phyloP scores from a whole-genome alignment of 1,140 invertebrate species.

The Drosophila albomicans region DNA sequence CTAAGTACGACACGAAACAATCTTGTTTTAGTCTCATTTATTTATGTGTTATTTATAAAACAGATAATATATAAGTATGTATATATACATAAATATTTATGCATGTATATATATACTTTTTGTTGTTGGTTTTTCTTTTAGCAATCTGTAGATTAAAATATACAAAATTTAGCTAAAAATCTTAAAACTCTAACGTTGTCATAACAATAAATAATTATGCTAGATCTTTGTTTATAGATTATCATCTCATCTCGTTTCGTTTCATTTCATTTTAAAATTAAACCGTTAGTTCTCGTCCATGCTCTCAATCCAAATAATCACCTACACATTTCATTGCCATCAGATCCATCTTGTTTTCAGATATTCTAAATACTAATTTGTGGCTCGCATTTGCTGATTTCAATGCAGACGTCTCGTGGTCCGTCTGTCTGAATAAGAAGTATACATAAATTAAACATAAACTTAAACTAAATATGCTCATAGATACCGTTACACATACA shows the following conservation, averaged over 20 bases:
- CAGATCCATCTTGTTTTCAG: background rate
- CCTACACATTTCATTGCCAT: conserved; percentile 14
- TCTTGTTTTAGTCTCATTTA: conserved; percentile 50
- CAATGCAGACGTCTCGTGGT: conserved; percentile 30
- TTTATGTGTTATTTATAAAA: conserved; percentile 74
- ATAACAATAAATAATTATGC: conserved; percentile 81
- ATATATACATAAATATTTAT: conserved; percentile 34
- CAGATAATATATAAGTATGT: conserved; percentile 73
- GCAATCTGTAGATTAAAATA: conserved; percentile 80
- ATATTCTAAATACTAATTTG: conserved; percentile 44
- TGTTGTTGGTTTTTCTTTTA: conserved; percentile 31
- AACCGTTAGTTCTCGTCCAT: conserved; percentile 1
- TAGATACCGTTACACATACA: conserved; percentile 3
- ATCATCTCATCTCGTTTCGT: conserved; percentile 12
- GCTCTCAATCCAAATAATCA: conserved; percentile 26
- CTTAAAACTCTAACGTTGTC: conserved; percentile 74
- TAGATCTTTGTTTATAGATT: conserved; percentile 52
- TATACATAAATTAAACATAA: conserved; percentile 50
- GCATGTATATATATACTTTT: conserved; percentile 46
- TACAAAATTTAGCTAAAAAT: conserved; percentile 83
- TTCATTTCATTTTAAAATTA: conserved; percentile 31
- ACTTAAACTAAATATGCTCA: conserved; percentile 33
- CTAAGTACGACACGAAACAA: background rate
- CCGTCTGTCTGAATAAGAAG: conserved; percentile 28
- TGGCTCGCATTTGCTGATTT: conserved; percentile 57